Base-by-base conservation (phyloP, 2,888 invertebrate species). In the Germaria angustata region DNA sequence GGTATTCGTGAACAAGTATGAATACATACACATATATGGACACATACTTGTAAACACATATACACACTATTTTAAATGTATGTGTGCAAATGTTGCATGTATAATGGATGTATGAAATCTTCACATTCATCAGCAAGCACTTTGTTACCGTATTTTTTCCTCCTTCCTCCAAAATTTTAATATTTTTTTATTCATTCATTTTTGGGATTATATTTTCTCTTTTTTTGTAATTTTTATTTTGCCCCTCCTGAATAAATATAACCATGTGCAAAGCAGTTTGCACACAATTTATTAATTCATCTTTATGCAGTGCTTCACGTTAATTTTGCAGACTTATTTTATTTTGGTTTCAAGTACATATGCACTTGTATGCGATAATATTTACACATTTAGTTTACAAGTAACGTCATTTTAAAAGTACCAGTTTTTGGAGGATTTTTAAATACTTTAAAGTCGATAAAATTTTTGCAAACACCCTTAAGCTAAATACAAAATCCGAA, bases 261-360 rank as follows among this genome's bases (percentile, higher is more conserved):
- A 73, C 63, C 68, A 78, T 69, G 69, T 81, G 78, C 61, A 68
- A 81, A 68, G 57, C 72, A 77, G 77, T 77, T 77, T 81, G 72
- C 77, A 77, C 72, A 81, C 72, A 81, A 81, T 81, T 78, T 78
- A 78, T 81, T 81, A 72, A 78, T 78, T 81, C 63, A 81, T 72
- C 68, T 81, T 61, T 77, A 77, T 81, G 77, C 77, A 77, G 46
- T 46, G 69, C 65, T 79, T 79, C 24, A 36, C 49, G 15, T 71
- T 72, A 39, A 41, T 66, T 63, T 72, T 22, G 39, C 46, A 24
- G 2, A 28, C 24, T 53, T 32, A 0, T 63, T 71, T 55, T n/a
- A 36, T 41, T 66, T 66, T 24, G 9, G 24, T 17, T 49, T 22
- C 28, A 46, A 36, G 24, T 44, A 28, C 6, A 28, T 28, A 17